Evolutionary conservation across 2,797 vertebrate genomes (phyloP).

Genomic region (Neosalanx taihuensis): DNA sequence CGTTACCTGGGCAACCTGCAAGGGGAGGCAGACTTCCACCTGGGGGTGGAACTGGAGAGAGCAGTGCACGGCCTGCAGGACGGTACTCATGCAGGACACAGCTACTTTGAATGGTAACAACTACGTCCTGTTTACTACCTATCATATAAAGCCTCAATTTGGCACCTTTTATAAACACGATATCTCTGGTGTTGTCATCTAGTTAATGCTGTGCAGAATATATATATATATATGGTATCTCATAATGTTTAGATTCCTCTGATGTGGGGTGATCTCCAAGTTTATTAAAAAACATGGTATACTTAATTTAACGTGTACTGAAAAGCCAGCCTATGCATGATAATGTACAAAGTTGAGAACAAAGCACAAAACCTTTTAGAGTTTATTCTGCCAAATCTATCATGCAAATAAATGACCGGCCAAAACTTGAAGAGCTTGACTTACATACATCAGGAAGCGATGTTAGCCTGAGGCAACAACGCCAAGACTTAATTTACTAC

Average conservation of each 20-base stretch:
- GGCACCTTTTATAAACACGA: too few species aligned
- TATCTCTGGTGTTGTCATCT: too few species aligned
- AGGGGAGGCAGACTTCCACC: constrained; percentile 67
- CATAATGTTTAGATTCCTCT: too few species aligned
- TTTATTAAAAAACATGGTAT: too few species aligned
- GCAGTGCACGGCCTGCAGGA: constrained; percentile 58
- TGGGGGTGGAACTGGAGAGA: constrained; percentile 74
- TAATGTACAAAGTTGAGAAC: too few species aligned
- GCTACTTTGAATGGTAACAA: constrained; percentile 75
- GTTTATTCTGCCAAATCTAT: background rate
- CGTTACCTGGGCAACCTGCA: constrained; percentile 71
- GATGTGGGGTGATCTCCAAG: too few species aligned
- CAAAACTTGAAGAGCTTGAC: background rate
- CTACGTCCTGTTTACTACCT: background rate
- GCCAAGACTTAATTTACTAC: background rate
- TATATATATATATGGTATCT: background rate
- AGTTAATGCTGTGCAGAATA: background rate
- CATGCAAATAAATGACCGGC: background rate
- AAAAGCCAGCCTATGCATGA: too few species aligned
- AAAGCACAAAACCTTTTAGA: too few species aligned
- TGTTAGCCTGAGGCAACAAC: background rate
- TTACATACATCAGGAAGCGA: background rate
- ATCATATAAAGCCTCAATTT: too few species aligned
- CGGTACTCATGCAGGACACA: constrained; percentile 58
- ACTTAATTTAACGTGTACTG: too few species aligned